Evolutionary conservation across 2,888 invertebrate genomes (phyloP).

Genomic region (Hypomecis punctinalis): DNA sequence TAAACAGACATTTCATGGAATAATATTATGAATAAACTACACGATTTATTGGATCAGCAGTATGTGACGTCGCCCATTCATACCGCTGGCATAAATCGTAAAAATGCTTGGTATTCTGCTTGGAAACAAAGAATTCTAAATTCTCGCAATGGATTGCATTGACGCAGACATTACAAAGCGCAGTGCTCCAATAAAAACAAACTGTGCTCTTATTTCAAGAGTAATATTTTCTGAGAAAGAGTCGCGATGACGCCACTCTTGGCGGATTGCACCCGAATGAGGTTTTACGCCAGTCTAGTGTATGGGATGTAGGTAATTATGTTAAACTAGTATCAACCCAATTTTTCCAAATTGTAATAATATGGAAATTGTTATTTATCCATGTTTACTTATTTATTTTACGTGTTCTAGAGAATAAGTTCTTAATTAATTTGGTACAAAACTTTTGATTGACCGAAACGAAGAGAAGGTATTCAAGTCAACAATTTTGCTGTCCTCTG

Average conservation of each 20-base stretch:
- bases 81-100: constrained; percentile 6
- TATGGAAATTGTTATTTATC: too few relatives aligned
- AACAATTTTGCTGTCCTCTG: too few relatives aligned
- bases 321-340: not conserved
- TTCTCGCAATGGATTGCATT: constrained; percentile 29
- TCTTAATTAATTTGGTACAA: too few relatives aligned
- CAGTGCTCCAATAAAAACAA: constrained; percentile 38
- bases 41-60: not conserved
- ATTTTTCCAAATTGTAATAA: too few relatives aligned
- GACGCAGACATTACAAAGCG: constrained; percentile 32
- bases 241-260: constrained; percentile 34
- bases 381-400: too few relatives aligned
- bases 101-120: constrained; percentile 24
- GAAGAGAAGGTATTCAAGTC: too few relatives aligned
- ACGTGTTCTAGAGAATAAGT: too few relatives aligned
- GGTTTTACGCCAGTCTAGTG: constrained; percentile 23
- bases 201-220: constrained; percentile 34
- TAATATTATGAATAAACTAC: too few relatives aligned
- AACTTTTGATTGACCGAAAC: too few relatives aligned
- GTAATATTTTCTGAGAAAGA: constrained; percentile 36
- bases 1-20: too few relatives aligned
- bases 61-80: constrained; percentile 1
- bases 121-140: constrained; percentile 35
- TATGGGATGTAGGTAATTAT: constrained; percentile 3
- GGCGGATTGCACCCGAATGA: constrained; percentile 62